A percentile compares a stretch with the other conserved stretches of the same genome.
Conservation (phyloP, 2,888 invertebrate genomes). For the Sthenelais limicola region DNA sequence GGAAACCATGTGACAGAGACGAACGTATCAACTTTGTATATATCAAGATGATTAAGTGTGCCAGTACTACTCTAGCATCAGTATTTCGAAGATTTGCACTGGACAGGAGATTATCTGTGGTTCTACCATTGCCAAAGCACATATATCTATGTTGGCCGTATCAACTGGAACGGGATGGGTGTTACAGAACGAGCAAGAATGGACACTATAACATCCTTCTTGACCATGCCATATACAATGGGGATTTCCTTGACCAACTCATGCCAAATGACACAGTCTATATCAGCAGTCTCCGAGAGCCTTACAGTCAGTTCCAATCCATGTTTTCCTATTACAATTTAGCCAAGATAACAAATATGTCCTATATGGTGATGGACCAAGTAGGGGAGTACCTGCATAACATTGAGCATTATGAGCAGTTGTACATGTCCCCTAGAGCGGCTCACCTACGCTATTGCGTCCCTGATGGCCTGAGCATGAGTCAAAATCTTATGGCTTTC, state of each 20-base stretch:
- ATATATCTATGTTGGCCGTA: conserved; percentile 70
- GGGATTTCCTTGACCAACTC: conserved; percentile 55
- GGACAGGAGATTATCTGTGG: conserved; percentile 60
- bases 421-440: conserved; percentile 55
- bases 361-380: conserved; percentile 44
- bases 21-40: conserved; percentile 69
- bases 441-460: conserved; percentile 56
- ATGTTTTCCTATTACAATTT: conserved; percentile 66
- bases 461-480: conserved; percentile 65
- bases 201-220: conserved; percentile 62
- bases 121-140: conserved; percentile 58
- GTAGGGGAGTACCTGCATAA: conserved; percentile 60
- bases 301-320: conserved; percentile 65
- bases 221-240: conserved; percentile 68
- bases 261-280: conserved; percentile 63
- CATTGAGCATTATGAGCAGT: conserved; percentile 60
- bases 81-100: conserved; percentile 65
- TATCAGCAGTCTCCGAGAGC: conserved; percentile 66
- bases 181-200: conserved; percentile 59
- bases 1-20: too few species aligned
- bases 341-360: conserved; percentile 51
- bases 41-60: conserved; percentile 70
- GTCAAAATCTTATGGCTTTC: conserved; percentile 65
- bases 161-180: conserved; percentile 55
- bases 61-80: conserved; percentile 65